Evolutionary conservation across 2,888 invertebrate genomes (phyloP).

Genomic region (Cylloceria caligata): DNA sequence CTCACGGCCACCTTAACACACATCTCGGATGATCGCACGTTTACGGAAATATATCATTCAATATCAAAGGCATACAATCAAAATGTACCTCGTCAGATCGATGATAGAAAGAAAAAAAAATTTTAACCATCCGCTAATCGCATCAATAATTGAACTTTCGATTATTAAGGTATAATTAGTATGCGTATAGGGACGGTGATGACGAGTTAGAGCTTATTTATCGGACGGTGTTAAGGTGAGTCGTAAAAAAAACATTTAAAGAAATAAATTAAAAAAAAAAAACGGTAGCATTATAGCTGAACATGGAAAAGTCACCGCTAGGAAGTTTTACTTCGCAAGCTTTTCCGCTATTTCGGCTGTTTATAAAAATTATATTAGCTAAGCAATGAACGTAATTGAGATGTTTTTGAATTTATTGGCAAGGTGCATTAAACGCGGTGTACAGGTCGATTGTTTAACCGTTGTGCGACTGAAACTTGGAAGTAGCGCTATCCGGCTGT

Average conservation of each 20-base stretch:
- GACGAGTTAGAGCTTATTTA: slow-evolving; percentile 52
- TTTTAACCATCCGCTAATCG: slow-evolving; percentile 38
- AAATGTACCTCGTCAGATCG: slow-evolving; percentile 63
- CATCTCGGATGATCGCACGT: slow-evolving; percentile 38
- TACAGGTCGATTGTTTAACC: slow-evolving; percentile 49
- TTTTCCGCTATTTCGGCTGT: slow-evolving; percentile 67
- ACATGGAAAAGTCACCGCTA: slow-evolving; percentile 75
- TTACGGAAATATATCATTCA: slow-evolving; percentile 45
- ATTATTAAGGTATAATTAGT: slow-evolving; percentile 55
- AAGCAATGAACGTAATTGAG: slow-evolving; percentile 43
- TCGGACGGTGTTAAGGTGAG: slow-evolving; percentile 73
- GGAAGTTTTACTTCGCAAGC: slow-evolving; percentile 58
- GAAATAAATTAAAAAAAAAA: slow-evolving; percentile 44
- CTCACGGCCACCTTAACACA: slow-evolving; percentile 75
- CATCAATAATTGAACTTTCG: slow-evolving; percentile 65
- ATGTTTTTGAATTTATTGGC: slow-evolving; percentile 46
- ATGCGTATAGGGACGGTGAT: slow-evolving; percentile 44
- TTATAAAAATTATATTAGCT: slow-evolving; percentile 64
- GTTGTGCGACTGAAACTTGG: slow-evolving; percentile 53
- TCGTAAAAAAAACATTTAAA: slow-evolving; percentile 63
- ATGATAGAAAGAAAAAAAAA: slow-evolving; percentile 35
- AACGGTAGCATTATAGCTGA: slow-evolving; percentile 70
- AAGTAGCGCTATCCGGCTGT: slow-evolving; percentile 70
- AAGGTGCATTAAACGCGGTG: slow-evolving; percentile 42
- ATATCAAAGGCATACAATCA: slow-evolving; percentile 70